These are phyloP conservation scores for Phalacrocorax pelagicus DNA, from an alignment of 2,113 vertebrate species.

Conservation along the genomic window DNA sequence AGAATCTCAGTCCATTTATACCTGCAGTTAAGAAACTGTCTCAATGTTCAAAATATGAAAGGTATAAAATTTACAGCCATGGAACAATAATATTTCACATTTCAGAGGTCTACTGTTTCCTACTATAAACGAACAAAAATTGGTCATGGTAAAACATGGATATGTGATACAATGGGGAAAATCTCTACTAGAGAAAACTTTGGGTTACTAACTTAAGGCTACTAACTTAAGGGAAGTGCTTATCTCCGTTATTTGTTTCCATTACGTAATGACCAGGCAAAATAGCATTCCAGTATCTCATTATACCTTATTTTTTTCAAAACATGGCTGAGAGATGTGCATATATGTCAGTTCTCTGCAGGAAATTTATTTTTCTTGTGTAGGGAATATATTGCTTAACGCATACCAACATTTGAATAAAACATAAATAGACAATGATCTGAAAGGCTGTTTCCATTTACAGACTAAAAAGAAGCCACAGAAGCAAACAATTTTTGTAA, in stretches of 20 bases:
- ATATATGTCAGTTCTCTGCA: not conserved
- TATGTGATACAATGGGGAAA: not conserved
- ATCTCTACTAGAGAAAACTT: not conserved
- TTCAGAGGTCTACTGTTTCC: not conserved
- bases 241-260: slow-evolving; percentile 20
- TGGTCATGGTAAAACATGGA: not conserved
- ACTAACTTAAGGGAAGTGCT: not conserved
- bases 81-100: not conserved
- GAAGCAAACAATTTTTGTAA: not conserved
- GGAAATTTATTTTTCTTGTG: not conserved
- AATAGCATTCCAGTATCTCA: not conserved
- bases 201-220: too few relatives aligned
- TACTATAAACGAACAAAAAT: not conserved
- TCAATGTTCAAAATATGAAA: not conserved
- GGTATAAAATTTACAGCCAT: not conserved
- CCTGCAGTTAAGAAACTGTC: not conserved
- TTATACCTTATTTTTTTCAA: not conserved
- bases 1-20: not conserved
- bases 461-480: not conserved
- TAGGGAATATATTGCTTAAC: not conserved
- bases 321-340: not conserved
- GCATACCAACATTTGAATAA: not conserved
- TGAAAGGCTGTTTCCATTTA: not conserved
- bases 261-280: not conserved
- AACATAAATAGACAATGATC: not conserved